A percentile compares a stretch with the other conserved stretches of the same genome.
Conservation (phyloP, 2,113 vertebrate genomes). For the Arothron firmamentum region DNA sequence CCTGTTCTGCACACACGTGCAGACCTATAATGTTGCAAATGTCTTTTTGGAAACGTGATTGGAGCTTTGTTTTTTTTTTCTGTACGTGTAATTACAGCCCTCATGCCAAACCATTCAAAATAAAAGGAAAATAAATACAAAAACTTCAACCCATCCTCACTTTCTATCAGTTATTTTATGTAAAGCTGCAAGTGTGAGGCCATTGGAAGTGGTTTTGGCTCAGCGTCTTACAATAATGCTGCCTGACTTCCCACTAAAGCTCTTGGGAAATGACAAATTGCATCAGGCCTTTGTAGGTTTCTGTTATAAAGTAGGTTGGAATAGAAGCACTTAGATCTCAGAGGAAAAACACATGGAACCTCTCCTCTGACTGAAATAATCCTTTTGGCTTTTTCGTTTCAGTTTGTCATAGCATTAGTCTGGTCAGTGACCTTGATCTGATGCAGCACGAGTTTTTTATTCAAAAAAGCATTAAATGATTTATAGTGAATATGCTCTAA, state of each 20-base stretch:
- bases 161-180: constrained; percentile 9
- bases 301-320: constrained; percentile 15
- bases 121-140: no score
- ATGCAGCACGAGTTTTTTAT: no score
- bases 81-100: constrained; percentile 48
- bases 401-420: no score
- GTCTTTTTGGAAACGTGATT: constrained; percentile 27
- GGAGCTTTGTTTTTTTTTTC: constrained; percentile 30
- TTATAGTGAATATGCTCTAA: neutral
- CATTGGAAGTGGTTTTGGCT: constrained; percentile 28
- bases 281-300: constrained; percentile 7
- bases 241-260: constrained; percentile 1
- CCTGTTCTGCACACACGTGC: constrained; percentile 8
- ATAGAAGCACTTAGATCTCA: neutral
- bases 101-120: constrained; percentile 15
- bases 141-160: constrained; percentile 1
- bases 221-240: constrained; percentile 3
- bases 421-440: no score
- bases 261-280: constrained; percentile 20
- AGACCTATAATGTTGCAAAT: constrained; percentile 20
- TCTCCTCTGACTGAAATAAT: neutral
- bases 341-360: constrained; percentile 1
- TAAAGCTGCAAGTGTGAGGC: constrained; percentile 15
- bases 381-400: no score
- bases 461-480: no score